Conservation (phyloP, 2,113 vertebrate species). For the Gobio gobio region DNA sequence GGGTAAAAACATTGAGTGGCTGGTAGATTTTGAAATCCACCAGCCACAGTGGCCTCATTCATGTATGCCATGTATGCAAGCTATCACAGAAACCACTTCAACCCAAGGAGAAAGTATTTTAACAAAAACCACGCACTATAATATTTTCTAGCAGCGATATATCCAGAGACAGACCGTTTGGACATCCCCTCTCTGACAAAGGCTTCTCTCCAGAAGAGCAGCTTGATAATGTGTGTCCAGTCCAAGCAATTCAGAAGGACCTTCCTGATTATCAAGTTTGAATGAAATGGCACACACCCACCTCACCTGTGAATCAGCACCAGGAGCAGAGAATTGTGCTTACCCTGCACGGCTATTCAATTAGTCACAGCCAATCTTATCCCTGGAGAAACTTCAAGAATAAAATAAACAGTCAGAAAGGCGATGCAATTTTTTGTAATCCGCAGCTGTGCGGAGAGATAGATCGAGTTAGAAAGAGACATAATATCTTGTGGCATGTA, state of each 20-base stretch:
- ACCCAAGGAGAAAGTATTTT: background rate
- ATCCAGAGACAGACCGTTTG: background rate
- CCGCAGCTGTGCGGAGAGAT: background rate
- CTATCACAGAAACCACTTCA: background rate
- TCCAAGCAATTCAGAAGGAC: slow-evolving; percentile 28
- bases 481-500: slow-evolving; percentile 25
- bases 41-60: too few species aligned
- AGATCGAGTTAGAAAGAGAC: background rate
- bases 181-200: slow-evolving; percentile 2
- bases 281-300: slow-evolving; percentile 25
- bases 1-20: too few species aligned
- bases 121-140: background rate
- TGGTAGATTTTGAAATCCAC: too few species aligned
- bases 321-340: slow-evolving; percentile 28
- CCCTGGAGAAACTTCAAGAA: slow-evolving; percentile 25
- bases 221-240: slow-evolving; percentile 10
- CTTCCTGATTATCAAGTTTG: slow-evolving; percentile 47
- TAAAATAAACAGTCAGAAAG: slow-evolving; percentile 11
- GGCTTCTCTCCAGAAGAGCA: background rate
- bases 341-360: slow-evolving; percentile 42
- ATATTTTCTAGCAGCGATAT: background rate
- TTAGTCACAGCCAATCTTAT: slow-evolving; percentile 52
- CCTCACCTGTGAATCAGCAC: slow-evolving; percentile 3
- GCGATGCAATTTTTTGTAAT: slow-evolving; percentile 9
- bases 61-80: too few species aligned